Conservation (phyloP, 2,113 vertebrate species). For the Zapus hudsonius region DNA sequence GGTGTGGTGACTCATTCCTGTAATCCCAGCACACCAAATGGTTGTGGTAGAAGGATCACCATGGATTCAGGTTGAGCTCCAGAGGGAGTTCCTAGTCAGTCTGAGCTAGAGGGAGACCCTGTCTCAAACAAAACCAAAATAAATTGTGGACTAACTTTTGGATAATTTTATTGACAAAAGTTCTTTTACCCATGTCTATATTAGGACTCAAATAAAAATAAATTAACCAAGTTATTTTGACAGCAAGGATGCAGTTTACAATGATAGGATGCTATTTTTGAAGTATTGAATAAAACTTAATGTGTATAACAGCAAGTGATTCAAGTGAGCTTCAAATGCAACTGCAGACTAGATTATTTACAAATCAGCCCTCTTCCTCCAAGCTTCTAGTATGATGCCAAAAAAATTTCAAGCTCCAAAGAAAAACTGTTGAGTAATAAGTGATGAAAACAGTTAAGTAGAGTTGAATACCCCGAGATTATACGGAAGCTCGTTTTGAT, state of each 20-base stretch:
- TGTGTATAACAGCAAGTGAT: not conserved
- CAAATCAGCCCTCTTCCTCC: not conserved
- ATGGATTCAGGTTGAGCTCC: too few relatives aligned
- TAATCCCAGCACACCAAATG: too few relatives aligned
- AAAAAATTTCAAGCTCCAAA: not conserved
- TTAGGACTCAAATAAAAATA: constrained; percentile 29
- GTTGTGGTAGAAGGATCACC: too few relatives aligned
- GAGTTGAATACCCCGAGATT: not conserved
- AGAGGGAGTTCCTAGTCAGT: too few relatives aligned
- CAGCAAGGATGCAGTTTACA: not conserved
- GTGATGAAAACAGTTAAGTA: not conserved
- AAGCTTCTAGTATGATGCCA: constrained; percentile 1
- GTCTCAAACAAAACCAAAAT: too few relatives aligned
- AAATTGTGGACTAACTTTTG: not conserved
- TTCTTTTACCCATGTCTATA: not conserved
- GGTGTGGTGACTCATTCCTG: too few relatives aligned
- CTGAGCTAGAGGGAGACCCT: too few relatives aligned
- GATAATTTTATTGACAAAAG: not conserved
- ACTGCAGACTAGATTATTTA: not conserved
- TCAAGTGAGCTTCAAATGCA: constrained; percentile 34
- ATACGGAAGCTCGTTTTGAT: not conserved
- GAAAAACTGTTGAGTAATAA: constrained; percentile 2
- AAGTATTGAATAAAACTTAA: not conserved
- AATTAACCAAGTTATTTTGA: constrained; percentile 47
- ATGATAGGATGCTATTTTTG: not conserved